Base-by-base conservation (phyloP, 2,113 vertebrate genomes). In the Lynx canadensis region DNA sequence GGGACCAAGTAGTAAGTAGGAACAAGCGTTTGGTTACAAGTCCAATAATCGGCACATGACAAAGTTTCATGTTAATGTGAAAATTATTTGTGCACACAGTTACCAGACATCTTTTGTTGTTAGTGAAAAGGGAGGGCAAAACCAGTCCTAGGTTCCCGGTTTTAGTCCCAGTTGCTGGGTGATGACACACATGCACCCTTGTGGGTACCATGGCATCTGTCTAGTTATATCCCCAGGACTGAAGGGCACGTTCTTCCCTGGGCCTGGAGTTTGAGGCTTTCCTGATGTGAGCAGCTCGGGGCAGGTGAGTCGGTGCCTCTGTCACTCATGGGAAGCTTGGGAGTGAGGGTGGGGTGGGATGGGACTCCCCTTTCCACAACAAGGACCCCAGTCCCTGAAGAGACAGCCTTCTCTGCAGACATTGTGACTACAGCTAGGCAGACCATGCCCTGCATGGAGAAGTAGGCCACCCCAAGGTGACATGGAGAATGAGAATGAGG, bases 11-110 rank as follows among this genome's bases (percentile, higher is more conserved):
- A 41, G 31, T 90, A 89, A 73, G 10, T 38, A 89, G 52, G 45
- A 97, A 29, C 14, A 96, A 88, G 27, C 48, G 16, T 92, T 96
- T 78, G 65, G 65, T 36, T 36, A 73, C 36, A 25, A 45, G 19
- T 86, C 31, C 0, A 9, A 66, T 48, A 79, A 74, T 27, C 33
- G 65, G 36, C 52, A 65, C 55, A 52, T 45, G 29, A n/a, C 11
- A 36, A 89, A 48, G 29, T 45, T 11, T 8, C 1, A 11, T 12
- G 33, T 65, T 36, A 66, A 21, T 18, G 16, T 2, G 7, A 3
- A 66, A 76, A 63, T 68, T 19, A 14, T 6, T 63, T 60, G 19
- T 73, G 29, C 45, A 14, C 13, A 36, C 4, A 48, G 14, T 25
- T 92, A 93, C 21, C 74, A 48, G 78, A 93, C 5, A 11, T 5